phyloP scores from a whole-genome alignment of 2,797 vertebrate genomes.

The Loriculus beryllinus region DNA sequence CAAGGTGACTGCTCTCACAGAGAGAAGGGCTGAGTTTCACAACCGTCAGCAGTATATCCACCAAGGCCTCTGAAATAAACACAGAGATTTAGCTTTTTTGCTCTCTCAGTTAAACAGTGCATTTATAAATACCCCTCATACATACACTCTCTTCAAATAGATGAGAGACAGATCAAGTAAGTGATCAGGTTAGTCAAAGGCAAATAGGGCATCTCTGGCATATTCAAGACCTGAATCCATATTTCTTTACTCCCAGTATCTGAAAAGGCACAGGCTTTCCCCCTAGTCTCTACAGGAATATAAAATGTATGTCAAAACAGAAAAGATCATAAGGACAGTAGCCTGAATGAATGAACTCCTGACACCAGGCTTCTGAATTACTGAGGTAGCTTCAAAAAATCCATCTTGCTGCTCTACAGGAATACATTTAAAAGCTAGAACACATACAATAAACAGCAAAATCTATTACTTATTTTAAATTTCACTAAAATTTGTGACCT shows the following conservation, averaged over 20 bases:
- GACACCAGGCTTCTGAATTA: background rate
- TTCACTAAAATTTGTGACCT: background rate
- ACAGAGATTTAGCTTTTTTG: background rate
- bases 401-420: background rate
- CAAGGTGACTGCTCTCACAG: conserved; percentile 86
- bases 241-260: background rate
- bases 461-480: background rate
- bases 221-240: background rate
- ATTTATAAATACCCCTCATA: background rate
- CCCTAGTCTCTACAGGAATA: background rate
- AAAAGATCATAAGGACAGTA: background rate
- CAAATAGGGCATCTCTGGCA: background rate
- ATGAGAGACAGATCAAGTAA: background rate
- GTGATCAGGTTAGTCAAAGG: background rate
- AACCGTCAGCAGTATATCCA: conserved; percentile 83
- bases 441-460: background rate
- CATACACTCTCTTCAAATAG: background rate
- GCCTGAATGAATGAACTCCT: background rate
- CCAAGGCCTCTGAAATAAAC: conserved; percentile 80
- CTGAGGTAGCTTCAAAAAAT: background rate
- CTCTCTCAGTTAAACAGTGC: background rate
- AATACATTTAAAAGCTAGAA: background rate
- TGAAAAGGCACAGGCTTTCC: background rate
- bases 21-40: conserved; percentile 83
- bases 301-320: background rate